phyloP scores from a whole-genome alignment of 2,113 vertebrate genomes.

The Elaphurus davidianus region DNA sequence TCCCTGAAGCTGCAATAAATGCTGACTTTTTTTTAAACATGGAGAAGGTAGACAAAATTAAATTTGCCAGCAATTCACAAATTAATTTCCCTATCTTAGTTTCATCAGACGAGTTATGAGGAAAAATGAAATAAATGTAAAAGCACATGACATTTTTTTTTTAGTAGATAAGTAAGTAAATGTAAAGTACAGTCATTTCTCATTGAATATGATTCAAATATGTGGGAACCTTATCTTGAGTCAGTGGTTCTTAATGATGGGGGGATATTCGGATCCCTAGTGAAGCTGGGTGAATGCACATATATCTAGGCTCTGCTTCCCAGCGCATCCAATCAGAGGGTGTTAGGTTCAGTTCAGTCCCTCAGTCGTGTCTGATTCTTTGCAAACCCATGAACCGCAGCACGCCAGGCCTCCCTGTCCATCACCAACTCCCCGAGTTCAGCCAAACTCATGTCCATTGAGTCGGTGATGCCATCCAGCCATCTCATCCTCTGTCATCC shows the following conservation, averaged over 20 bases:
- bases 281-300: not conserved
- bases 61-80: slow-evolving; percentile 14
- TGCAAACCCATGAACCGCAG: not conserved
- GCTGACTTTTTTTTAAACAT: not conserved
- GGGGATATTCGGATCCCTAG: not conserved
- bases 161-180: not conserved
- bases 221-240: not conserved
- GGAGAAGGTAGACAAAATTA: not conserved
- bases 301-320: not conserved
- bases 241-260: not conserved
- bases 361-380: not conserved
- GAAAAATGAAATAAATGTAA: slow-evolving; percentile 5
- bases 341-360: not conserved
- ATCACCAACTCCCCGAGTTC: accelerated
- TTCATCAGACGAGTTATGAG: slow-evolving; percentile 11
- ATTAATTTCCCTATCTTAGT: slow-evolving; percentile 27
- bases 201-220: not conserved
- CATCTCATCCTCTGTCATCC: not conserved
- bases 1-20: not conserved
- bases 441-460: not conserved
- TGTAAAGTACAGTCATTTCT: not conserved
- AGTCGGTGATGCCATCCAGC: not conserved
- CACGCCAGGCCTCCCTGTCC: not conserved
- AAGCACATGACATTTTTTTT: not conserved
- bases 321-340: not conserved